Percentiles rank a stretch among this genome's conserved stretches.
phyloP scores from a whole-genome alignment of 2,888 invertebrate genomes.

The Candidula unifasciata region DNA sequence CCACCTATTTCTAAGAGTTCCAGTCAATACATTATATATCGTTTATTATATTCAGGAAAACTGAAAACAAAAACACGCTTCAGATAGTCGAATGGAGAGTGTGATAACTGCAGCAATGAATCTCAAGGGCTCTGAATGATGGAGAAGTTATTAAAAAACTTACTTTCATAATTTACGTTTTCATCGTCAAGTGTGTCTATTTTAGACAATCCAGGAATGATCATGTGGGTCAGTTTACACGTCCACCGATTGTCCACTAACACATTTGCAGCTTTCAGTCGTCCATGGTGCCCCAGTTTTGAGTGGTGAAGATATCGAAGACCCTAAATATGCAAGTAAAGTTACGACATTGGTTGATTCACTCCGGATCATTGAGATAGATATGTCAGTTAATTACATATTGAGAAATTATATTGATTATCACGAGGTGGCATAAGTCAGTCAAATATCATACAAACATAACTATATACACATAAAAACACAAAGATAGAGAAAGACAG shows the following conservation, averaged over 20 bases:
- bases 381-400: no score
- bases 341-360: no score
- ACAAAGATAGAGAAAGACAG: no score
- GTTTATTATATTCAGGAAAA: background rate
- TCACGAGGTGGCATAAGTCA: no score
- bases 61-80: background rate
- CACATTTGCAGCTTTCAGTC: constrained; percentile 86
- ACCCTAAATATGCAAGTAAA: constrained; percentile 57
- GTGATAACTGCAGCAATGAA: background rate
- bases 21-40: no score
- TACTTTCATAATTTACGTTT: constrained; percentile 34
- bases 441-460: no score
- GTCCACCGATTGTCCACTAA: constrained; percentile 92
- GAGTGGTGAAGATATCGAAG: constrained; percentile 66
- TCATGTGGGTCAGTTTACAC: constrained; percentile 71
- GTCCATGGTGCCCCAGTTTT: constrained; percentile 83
- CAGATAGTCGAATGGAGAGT: background rate
- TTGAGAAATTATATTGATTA: no score
- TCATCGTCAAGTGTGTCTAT: constrained; percentile 56
- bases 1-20: no score
- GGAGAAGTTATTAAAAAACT: no score
- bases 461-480: no score
- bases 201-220: constrained; percentile 65
- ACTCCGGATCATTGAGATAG: no score
- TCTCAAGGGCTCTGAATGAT: no score